A percentile compares a stretch with the other conserved stretches of the same genome.
Evolutionary conservation across 2,113 vertebrate species (phyloP).

Genomic region (western clawed frog (Xenopus tropicalis)): UCB_Xtro_10.0 CM004450.2:119074501-119075000

Average conservation of each 20-base stretch:
- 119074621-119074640: conserved; percentile 78
- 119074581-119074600: conserved; percentile 77
- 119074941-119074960: conserved; percentile 92
- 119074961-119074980: conserved; percentile 93
- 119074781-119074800: conserved; percentile 67
- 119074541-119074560: conserved; percentile 30
- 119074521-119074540: conserved; percentile 21
- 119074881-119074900: conserved; percentile 25
- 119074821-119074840: conserved; percentile 66
- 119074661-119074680: conserved; percentile 60
- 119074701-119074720: conserved; percentile 64
- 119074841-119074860: conserved; percentile 72
- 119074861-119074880: conserved; percentile 38
- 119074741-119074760: conserved; percentile 81
- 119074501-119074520: conserved; percentile 20
- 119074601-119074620: conserved; percentile 99
- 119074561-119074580: conserved; percentile 50
- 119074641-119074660: conserved; percentile 60
- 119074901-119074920: conserved; percentile 62
- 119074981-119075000: conserved; percentile 97
- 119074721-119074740: conserved; percentile 81
- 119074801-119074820: conserved; percentile 55
- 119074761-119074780: conserved; percentile 63
- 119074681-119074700: conserved; percentile 72
- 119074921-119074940: conserved; percentile 99